Percentiles rank a stretch among this genome's conserved stretches.
Conservation (phyloP, 2,888 invertebrate genomes). For the Oligia strigilis region DNA sequence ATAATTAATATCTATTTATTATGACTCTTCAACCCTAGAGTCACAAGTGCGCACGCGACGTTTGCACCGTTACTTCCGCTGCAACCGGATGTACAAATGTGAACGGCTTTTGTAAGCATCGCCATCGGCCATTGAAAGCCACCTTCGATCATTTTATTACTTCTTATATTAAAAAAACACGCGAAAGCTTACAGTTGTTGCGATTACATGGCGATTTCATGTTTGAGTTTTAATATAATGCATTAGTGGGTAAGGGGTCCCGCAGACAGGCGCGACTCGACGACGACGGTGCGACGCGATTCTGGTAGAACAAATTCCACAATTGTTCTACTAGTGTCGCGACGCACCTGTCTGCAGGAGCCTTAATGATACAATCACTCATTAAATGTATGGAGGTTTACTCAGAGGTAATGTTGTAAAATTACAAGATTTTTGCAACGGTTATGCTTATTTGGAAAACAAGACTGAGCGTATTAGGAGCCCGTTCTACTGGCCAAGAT, state of each 20-base stretch:
- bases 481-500: constrained; percentile 24
- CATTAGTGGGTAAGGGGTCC: background rate
- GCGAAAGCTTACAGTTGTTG: constrained; percentile 17
- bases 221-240: constrained; percentile 6
- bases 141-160: constrained; percentile 36
- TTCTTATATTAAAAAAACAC: constrained; percentile 24
- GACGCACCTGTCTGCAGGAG: no score
- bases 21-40: constrained; percentile 47
- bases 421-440: constrained; percentile 22
- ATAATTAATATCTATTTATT: background rate
- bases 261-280: no score
- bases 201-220: constrained; percentile 12
- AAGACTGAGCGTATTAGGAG: constrained; percentile 8
- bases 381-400: constrained; percentile 21
- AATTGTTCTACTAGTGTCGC: no score
- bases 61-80: constrained; percentile 83
- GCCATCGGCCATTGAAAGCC: constrained; percentile 45
- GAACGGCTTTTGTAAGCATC: constrained; percentile 64
- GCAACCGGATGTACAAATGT: constrained; percentile 73
- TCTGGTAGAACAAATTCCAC: no score
- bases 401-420: constrained; percentile 17
- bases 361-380: constrained; percentile 7
- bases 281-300: no score
- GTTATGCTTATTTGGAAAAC: constrained; percentile 24
- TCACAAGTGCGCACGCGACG: constrained; percentile 75